These are phyloP conservation scores for Varecia variegata DNA, from an alignment of 2,797 vertebrate genomes.

Conservation along the genomic window DNA sequence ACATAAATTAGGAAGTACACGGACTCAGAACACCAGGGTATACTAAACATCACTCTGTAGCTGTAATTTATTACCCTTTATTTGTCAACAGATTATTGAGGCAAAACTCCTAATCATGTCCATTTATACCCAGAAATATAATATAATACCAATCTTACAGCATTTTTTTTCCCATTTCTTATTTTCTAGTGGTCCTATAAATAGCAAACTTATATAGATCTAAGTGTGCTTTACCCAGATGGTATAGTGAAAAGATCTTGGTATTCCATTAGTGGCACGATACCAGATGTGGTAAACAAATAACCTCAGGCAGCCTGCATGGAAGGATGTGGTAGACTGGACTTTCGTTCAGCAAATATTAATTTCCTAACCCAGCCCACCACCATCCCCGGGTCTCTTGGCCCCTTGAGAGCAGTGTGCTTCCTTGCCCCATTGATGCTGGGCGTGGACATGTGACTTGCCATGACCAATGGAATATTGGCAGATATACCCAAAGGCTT, in stretches of 20 bases:
- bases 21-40: neutral
- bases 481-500: neutral
- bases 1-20: neutral
- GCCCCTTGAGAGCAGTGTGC: neutral
- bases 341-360: neutral
- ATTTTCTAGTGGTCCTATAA: slow-evolving; percentile 16
- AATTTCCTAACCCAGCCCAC: neutral
- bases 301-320: neutral
- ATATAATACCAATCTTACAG: neutral
- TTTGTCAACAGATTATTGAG: neutral
- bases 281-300: neutral
- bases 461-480: neutral
- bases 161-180: neutral
- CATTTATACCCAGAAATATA: slow-evolving; percentile 22
- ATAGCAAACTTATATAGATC: neutral
- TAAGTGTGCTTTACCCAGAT: neutral
- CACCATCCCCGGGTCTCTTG: too few species aligned
- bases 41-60: neutral
- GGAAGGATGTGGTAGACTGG: neutral
- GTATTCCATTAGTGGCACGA: neutral
- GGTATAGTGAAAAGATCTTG: neutral
- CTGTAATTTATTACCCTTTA: neutral
- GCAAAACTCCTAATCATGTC: neutral
- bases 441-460: neutral
- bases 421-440: neutral